Conservation (phyloP, 2,113 vertebrate genomes). For the Perca schrenkii region DNA sequence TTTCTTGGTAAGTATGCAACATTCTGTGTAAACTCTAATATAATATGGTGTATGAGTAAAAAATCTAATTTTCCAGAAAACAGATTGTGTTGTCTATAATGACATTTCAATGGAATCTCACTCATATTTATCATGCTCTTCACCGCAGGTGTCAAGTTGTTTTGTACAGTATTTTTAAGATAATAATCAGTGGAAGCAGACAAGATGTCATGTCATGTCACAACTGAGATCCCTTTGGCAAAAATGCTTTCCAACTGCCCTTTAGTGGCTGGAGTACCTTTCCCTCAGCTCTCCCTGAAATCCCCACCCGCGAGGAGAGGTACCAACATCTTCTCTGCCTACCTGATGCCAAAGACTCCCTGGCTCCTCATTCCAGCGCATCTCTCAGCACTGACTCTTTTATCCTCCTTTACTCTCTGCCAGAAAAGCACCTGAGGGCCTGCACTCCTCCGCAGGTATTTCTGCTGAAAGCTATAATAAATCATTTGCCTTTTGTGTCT, state of each 20-base stretch:
- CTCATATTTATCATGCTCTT: background rate
- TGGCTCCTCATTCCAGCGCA: conserved; percentile 70
- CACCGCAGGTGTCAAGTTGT: conserved; percentile 6
- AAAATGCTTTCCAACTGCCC: conserved; percentile 29
- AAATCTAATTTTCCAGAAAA: background rate
- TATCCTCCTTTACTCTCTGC: conserved; percentile 53
- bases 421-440: conserved; percentile 75
- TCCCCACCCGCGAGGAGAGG: conserved; percentile 53
- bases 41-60: background rate
- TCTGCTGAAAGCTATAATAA: conserved; percentile 83
- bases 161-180: conserved; percentile 18
- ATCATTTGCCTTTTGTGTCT: conserved; percentile 81
- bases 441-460: conserved; percentile 72
- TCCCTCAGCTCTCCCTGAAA: conserved; percentile 24
- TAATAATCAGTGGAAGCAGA: conserved; percentile 36
- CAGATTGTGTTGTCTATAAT: background rate
- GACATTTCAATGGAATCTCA: background rate
- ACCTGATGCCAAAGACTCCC: conserved; percentile 42
- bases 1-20: background rate
- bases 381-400: conserved; percentile 79
- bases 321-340: conserved; percentile 50
- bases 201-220: conserved; percentile 13
- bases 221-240: conserved; percentile 14
- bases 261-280: conserved; percentile 20
- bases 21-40: background rate